Conservation (phyloP, 1,140 invertebrate genomes). For the Camponotus floridanus region DNA sequence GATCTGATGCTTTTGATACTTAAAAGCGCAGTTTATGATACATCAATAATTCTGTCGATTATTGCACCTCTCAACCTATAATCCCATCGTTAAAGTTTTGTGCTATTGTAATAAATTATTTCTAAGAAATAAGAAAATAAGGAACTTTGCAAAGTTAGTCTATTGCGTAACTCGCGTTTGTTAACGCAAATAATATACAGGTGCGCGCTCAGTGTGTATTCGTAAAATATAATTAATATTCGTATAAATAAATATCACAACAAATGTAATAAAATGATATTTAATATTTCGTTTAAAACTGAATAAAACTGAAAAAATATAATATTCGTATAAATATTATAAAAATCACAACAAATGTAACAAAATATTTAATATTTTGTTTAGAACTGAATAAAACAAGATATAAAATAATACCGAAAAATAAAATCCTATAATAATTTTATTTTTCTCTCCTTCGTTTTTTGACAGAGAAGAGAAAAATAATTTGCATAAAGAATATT, state of each 20-base stretch:
- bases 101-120: neutral
- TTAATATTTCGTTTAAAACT: neutral
- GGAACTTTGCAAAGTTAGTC: slow-evolving; percentile 3
- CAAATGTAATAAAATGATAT: neutral
- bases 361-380: neutral
- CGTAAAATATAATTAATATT: neutral
- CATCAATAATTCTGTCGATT: neutral
- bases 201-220: neutral
- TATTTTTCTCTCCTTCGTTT: neutral
- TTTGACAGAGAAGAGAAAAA: neutral
- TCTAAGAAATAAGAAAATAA: neutral
- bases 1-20: neutral
- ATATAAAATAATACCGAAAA: neutral
- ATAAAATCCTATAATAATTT: neutral
- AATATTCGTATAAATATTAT: neutral
- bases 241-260: neutral
- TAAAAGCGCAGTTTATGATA: neutral
- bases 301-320: neutral
- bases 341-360: neutral
- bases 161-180: neutral
- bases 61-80: neutral
- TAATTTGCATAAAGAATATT: neutral
- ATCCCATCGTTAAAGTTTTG: slow-evolving; percentile 11
- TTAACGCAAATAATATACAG: neutral
- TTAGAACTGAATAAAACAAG: neutral